Percentiles rank a stretch among this genome's conserved stretches.
phyloP scores from a whole-genome alignment of 2,888 invertebrate genomes.

The Dysmachus trigonus region DNA sequence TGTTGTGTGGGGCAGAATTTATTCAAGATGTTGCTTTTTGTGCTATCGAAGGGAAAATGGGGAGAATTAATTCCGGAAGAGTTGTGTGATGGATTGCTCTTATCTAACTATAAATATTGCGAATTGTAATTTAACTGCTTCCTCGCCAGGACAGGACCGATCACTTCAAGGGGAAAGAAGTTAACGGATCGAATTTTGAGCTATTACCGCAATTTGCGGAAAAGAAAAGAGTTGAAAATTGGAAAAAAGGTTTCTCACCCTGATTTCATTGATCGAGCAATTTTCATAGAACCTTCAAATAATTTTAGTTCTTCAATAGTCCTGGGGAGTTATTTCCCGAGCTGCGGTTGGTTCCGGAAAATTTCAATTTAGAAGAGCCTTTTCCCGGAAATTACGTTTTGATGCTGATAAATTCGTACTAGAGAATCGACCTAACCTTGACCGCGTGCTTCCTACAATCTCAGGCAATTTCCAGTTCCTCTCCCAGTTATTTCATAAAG shows the following conservation, averaged over 20 bases:
- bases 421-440: background rate
- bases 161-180: background rate
- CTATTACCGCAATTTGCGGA: background rate
- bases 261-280: background rate
- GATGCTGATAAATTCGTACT: background rate
- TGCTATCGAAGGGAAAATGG: background rate
- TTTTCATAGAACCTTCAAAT: background rate
- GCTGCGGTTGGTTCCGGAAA: background rate
- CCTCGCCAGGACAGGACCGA: background rate
- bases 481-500: background rate
- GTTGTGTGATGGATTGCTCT: background rate
- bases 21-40: background rate
- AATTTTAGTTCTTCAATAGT: background rate
- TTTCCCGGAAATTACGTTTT: background rate
- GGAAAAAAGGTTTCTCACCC: background rate
- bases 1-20: too few species aligned
- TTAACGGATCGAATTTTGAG: background rate
- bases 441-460: background rate
- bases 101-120: background rate
- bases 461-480: background rate
- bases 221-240: background rate
- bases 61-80: background rate
- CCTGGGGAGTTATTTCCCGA: background rate
- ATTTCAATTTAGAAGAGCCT: background rate
- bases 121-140: background rate